Conservation (phyloP, 2,888 invertebrate genomes). For the Lysandra bellargus region DNA sequence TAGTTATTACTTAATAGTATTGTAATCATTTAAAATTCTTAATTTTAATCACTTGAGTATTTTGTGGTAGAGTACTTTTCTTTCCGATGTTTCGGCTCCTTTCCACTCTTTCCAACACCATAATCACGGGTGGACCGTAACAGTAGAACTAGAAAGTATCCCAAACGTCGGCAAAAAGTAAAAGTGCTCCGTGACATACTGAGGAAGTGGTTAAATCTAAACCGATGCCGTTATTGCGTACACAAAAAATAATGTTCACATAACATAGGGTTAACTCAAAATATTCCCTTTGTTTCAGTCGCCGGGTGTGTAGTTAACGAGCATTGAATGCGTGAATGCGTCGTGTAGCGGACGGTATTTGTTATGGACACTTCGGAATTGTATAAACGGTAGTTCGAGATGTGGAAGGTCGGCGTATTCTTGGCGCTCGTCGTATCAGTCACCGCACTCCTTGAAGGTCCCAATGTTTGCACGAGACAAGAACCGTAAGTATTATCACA, state of each 20-base stretch:
- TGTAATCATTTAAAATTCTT: too few relatives aligned
- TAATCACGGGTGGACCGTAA: too few relatives aligned
- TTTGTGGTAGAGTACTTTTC: not conserved
- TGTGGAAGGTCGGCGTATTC: conserved; percentile 54
- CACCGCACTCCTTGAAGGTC: conserved; percentile 81
- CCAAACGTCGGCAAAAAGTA: too few relatives aligned
- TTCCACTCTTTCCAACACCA: too few relatives aligned
- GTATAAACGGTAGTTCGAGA: conserved; percentile 56
- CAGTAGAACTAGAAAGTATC: too few relatives aligned
- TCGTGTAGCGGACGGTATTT: conserved; percentile 54
- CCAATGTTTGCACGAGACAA: conserved; percentile 89
- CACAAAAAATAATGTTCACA: too few relatives aligned
- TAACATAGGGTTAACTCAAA: not conserved
- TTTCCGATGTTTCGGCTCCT: not conserved
- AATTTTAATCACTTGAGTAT: too few relatives aligned
- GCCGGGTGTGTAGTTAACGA: conserved; percentile 27
- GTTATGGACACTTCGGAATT: conserved; percentile 62
- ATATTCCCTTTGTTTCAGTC: conserved; percentile 10
- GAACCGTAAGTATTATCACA: conserved; percentile 83
- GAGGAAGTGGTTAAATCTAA: too few relatives aligned
- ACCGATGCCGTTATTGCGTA: too few relatives aligned
- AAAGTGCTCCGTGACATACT: too few relatives aligned
- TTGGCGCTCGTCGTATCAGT: conserved; percentile 53
- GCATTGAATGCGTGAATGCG: conserved; percentile 38
- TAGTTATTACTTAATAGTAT: too few relatives aligned